Percentiles rank a stretch among this genome's conserved stretches.
Conservation (phyloP, 2,797 vertebrate species). For the Emydoidea blandingii region DNA sequence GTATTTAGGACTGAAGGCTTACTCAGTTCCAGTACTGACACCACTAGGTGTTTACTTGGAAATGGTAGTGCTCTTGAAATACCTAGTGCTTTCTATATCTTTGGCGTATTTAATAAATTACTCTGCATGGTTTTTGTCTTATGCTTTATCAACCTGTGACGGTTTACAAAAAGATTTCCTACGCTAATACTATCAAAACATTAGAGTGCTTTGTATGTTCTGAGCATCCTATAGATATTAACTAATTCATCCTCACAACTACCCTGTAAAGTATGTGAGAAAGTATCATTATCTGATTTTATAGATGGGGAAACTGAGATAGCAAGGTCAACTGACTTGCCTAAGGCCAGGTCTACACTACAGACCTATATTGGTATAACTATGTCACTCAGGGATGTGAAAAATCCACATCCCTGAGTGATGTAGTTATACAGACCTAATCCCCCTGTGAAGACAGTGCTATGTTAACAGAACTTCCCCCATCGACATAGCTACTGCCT, state of each 20-base stretch:
- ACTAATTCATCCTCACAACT: background rate
- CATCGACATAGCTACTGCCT: no score
- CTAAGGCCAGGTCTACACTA: background rate
- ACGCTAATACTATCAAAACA: constrained; percentile 41
- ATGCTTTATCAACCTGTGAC: constrained; percentile 10
- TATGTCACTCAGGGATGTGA: background rate
- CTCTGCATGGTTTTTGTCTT: background rate
- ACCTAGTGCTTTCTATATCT: background rate
- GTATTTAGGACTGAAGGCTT: background rate
- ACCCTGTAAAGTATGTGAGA: background rate
- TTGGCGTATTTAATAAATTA: background rate
- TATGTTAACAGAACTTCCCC: no score
- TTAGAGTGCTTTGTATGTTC: background rate
- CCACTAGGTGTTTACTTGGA: background rate
- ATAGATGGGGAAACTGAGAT: background rate
- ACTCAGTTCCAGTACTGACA: background rate
- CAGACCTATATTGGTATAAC: background rate
- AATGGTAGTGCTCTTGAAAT: constrained; percentile 15
- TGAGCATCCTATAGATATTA: background rate
- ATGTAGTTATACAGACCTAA: background rate
- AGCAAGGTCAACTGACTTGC: background rate
- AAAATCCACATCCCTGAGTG: background rate
- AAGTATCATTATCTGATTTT: background rate
- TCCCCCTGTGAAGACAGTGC: background rate
- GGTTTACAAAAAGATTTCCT: background rate